These are phyloP conservation scores for Cotesia chilonis DNA, from an alignment of 1,140 invertebrate species.

Conservation along the genomic window DNA sequence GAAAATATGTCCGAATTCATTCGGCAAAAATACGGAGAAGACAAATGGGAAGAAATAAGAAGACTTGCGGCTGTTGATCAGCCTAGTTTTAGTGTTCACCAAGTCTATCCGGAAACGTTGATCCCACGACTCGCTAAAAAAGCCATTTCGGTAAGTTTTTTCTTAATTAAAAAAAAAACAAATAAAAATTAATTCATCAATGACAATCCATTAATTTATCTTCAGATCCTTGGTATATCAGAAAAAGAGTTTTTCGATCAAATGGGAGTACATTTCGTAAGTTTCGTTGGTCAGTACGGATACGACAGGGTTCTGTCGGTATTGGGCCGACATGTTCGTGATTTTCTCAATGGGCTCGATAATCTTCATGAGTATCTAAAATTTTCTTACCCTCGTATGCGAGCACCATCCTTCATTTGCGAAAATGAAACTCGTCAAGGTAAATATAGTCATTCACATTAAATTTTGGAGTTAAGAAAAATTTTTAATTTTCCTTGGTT, in stretches of 20 bases:
- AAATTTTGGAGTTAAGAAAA: neutral
- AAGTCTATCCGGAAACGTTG: conserved; percentile 90
- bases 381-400: conserved; percentile 93
- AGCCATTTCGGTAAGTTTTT: conserved; percentile 77
- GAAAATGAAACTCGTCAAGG: conserved; percentile 89
- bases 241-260: conserved; percentile 89
- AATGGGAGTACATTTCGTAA: conserved; percentile 90
- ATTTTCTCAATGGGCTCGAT: conserved; percentile 95
- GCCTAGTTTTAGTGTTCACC: conserved; percentile 88
- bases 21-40: conserved; percentile 88
- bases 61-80: conserved; percentile 83
- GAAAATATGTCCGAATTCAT: conserved; percentile 94
- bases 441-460: conserved; percentile 33
- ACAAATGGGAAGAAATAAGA: conserved; percentile 88
- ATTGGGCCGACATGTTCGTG: conserved; percentile 89
- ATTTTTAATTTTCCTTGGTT: neutral
- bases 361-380: conserved; percentile 97
- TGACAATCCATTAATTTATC: conserved; percentile 2
- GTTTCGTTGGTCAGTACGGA: conserved; percentile 93
- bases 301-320: conserved; percentile 92
- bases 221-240: conserved; percentile 81
- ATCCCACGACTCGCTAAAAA: conserved; percentile 85
- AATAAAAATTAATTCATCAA: too few species aligned
- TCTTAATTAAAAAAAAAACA: neutral
- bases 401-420: conserved; percentile 95